Evolutionary conservation across 2,888 invertebrate genomes (phyloP).

Genomic region (Geotrupes spiniger): DNA sequence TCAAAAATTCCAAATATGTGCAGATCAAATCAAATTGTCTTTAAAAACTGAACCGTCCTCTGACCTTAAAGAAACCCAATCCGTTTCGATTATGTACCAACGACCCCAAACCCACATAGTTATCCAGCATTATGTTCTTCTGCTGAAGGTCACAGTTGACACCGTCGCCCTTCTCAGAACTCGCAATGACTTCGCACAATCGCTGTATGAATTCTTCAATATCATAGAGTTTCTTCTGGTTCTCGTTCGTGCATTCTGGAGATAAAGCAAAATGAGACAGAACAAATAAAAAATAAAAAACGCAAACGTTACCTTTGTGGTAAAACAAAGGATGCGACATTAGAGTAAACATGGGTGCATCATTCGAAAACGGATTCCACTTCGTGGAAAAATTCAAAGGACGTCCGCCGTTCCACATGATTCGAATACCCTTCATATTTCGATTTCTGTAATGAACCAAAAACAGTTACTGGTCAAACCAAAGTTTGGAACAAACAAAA

Average conservation of each 20-base stretch:
- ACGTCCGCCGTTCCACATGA: constrained; percentile 75
- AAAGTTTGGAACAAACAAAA: constrained; percentile 8
- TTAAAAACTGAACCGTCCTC: constrained; percentile 83
- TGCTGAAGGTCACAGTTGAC: constrained; percentile 58
- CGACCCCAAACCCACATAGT: constrained; percentile 76
- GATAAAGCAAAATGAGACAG: constrained; percentile 15
- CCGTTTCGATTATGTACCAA: constrained; percentile 78
- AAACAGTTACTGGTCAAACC: background rate
- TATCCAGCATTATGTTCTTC: constrained; percentile 72
- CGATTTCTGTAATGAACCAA: constrained; percentile 58
- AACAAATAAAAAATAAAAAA: constrained; percentile 1
- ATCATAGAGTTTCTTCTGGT: constrained; percentile 52
- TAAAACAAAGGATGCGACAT: constrained; percentile 77
- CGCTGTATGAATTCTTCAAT: constrained; percentile 61
- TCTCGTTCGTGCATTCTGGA: constrained; percentile 42
- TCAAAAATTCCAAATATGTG: no score
- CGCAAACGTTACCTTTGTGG: constrained; percentile 61
- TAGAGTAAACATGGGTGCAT: constrained; percentile 76
- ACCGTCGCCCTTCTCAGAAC: constrained; percentile 41
- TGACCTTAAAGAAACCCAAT: constrained; percentile 82
- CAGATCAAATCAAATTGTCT: no score
- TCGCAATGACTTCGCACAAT: constrained; percentile 56
- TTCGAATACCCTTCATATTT: constrained; percentile 69
- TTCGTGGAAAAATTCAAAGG: constrained; percentile 65
- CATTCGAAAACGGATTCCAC: constrained; percentile 82